phyloP scores from a whole-genome alignment of 2,888 invertebrate species.

The Endotricha flammealis region DNA sequence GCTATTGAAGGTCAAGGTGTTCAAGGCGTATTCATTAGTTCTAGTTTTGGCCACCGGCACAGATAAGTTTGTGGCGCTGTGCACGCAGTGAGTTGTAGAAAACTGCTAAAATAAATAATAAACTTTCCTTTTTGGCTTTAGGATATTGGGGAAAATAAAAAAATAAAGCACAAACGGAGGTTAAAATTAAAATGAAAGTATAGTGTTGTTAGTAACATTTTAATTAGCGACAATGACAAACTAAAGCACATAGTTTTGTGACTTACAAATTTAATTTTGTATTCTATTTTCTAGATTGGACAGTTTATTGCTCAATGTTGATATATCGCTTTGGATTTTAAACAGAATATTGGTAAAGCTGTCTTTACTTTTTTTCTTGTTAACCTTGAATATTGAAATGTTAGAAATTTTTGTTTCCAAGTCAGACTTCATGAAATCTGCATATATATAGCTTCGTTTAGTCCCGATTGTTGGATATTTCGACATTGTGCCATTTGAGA shows the following conservation, averaged over 20 bases:
- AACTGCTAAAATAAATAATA: too few relatives aligned
- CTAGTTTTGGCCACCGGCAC: too few relatives aligned
- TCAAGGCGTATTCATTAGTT: too few relatives aligned
- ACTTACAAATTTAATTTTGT: slow-evolving; percentile 8
- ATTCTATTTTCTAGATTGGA: slow-evolving; percentile 55
- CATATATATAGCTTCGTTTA: slow-evolving; percentile 17
- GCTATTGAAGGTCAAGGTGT: too few relatives aligned
- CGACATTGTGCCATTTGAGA: slow-evolving; percentile 31
- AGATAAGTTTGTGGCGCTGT: too few relatives aligned
- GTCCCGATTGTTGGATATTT: too few relatives aligned
- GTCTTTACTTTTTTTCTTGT: slow-evolving; percentile 49
- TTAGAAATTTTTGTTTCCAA: slow-evolving; percentile 48
- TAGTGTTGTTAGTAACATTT: too few relatives aligned
- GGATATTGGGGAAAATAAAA: too few relatives aligned
- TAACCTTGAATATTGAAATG: slow-evolving; percentile 48
- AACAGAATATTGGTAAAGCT: slow-evolving; percentile 55
- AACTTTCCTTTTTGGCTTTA: too few relatives aligned
- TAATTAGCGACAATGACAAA: neutral
- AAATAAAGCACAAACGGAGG: too few relatives aligned
- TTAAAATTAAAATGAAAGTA: too few relatives aligned
- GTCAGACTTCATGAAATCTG: slow-evolving; percentile 45
- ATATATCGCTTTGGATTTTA: slow-evolving; percentile 62
- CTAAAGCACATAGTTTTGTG: slow-evolving; percentile 1
- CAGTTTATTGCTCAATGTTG: slow-evolving; percentile 50
- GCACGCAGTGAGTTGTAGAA: too few relatives aligned